Evolutionary conservation across 2,888 invertebrate genomes (phyloP).

Genomic region (Anthoptus insignis): DNA sequence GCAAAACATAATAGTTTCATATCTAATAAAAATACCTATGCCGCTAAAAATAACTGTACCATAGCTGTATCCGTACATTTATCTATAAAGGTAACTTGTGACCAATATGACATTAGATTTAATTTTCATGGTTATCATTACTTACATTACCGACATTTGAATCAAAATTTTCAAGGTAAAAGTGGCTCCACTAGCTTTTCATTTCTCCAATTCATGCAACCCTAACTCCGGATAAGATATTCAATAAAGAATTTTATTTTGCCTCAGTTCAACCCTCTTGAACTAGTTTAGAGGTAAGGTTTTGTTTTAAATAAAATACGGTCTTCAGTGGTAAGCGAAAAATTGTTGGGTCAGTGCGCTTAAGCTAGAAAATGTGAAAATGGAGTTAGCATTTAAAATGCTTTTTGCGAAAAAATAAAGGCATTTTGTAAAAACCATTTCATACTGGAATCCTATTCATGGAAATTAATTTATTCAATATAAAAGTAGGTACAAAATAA

Average conservation of each 20-base stretch:
- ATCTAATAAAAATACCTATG: too few species aligned
- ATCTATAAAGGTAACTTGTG: too few species aligned
- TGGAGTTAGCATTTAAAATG: slow-evolving; percentile 16
- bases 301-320: slow-evolving; percentile 25
- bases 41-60: too few species aligned
- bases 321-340: slow-evolving; percentile 24
- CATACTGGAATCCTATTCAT: slow-evolving; percentile 10
- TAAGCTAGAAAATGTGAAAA: slow-evolving; percentile 9
- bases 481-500: not conserved
- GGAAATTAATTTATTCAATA: not conserved
- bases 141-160: too few species aligned
- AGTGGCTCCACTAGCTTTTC: not conserved
- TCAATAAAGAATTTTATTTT: slow-evolving; percentile 70
- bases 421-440: not conserved
- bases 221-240: slow-evolving; percentile 58
- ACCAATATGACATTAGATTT: too few species aligned
- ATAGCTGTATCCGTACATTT: too few species aligned
- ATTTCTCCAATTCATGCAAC: slow-evolving; percentile 17
- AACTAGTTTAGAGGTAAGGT: slow-evolving; percentile 18
- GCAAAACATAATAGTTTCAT: too few species aligned
- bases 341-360: slow-evolving; percentile 24
- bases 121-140: too few species aligned
- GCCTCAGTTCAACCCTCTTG: slow-evolving; percentile 10
- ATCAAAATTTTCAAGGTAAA: not conserved
- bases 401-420: slow-evolving; percentile 2